A percentile compares a stretch with the other conserved stretches of the same genome.
These are phyloP conservation scores for Podarcis raffonei DNA, from an alignment of 2,113 vertebrate genomes.

Conservation along the genomic window DNA sequence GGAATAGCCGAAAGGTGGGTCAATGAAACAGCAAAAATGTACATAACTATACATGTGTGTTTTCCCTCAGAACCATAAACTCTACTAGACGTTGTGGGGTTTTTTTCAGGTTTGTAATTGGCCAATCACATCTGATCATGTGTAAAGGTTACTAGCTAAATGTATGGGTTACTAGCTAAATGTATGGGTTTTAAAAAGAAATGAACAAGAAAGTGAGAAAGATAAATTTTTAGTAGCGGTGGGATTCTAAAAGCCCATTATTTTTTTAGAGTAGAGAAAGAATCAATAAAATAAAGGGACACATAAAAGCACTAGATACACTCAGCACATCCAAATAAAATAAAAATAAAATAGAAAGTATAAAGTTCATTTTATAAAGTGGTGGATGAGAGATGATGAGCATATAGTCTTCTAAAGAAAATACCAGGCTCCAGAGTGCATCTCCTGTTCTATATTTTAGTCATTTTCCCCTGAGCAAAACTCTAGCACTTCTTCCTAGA, in stretches of 20 bases:
- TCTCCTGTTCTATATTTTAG: conserved; percentile 46
- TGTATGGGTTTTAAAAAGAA: conserved; percentile 63
- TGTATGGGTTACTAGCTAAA: conserved; percentile 53
- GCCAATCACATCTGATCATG: conserved; percentile 52
- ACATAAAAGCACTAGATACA: conserved; percentile 74
- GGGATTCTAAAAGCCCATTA: conserved; percentile 77
- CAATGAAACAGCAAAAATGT: conserved; percentile 38
- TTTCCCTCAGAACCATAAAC: conserved; percentile 48
- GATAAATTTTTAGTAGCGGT: conserved; percentile 70
- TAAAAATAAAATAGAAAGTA: conserved; percentile 55
- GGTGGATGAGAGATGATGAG: conserved; percentile 21
- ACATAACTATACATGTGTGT: conserved; percentile 4
- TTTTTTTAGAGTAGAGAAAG: conserved; percentile 73
- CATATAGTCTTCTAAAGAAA: conserved; percentile 45
- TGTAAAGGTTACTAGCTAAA: conserved; percentile 62
- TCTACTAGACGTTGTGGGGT: conserved; percentile 34
- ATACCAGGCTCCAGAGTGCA: conserved; percentile 33
- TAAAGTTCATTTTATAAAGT: conserved; percentile 19
- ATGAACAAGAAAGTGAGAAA: conserved; percentile 65
- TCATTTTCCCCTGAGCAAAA: conserved; percentile 54
- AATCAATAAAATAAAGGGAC: conserved; percentile 78
- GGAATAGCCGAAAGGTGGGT: conserved; percentile 48
- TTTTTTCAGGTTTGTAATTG: conserved; percentile 53
- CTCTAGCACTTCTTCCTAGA: conserved; percentile 51
- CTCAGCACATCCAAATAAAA: conserved; percentile 70